Conservation (phyloP, 2,797 vertebrate genomes). For the Cirrhinus molitorella region DNA sequence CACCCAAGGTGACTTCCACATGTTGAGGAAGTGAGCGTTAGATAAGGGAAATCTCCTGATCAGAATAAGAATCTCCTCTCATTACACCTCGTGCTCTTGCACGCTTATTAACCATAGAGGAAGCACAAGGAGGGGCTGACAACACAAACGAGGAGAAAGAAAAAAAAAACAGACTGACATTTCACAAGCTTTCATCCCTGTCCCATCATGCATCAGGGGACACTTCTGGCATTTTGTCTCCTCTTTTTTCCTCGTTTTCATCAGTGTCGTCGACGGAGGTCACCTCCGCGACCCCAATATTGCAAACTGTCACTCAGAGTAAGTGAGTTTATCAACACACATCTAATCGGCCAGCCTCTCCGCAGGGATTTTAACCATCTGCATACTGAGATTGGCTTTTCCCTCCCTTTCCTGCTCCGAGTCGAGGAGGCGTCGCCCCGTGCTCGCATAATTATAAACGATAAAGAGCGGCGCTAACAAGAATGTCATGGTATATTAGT, state of each 20-base stretch:
- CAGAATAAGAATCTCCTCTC: constrained; percentile 38
- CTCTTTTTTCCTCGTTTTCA: constrained; percentile 76
- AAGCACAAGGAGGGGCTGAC: constrained; percentile 35
- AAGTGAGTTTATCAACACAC: constrained; percentile 92
- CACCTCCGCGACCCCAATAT: constrained; percentile 86
- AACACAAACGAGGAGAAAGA: constrained; percentile 54
- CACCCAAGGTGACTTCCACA: constrained; percentile 23
- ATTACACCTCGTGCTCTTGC: constrained; percentile 78
- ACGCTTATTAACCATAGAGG: constrained; percentile 81
- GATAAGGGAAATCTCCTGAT: constrained; percentile 35
- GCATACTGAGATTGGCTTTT: constrained; percentile 89
- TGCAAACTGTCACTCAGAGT: constrained; percentile 90
- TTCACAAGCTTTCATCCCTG: constrained; percentile 83
- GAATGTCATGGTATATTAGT: constrained; percentile 87
- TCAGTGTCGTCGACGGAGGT: constrained; percentile 80
- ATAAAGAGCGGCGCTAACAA: constrained; percentile 88
- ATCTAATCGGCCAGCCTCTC: constrained; percentile 75
- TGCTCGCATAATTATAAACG: constrained; percentile 92
- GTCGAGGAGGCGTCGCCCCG: constrained; percentile 72
- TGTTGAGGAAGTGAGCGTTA: not conserved
- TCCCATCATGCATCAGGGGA: constrained; percentile 85
- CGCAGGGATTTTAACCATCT: constrained; percentile 87
- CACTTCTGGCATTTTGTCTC: constrained; percentile 85
- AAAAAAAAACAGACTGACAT: constrained; percentile 79
- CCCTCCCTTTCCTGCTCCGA: constrained; percentile 86